A percentile compares a stretch with the other conserved stretches of the same genome.
These are phyloP conservation scores for Pyxicephalus adspersus DNA, from an alignment of 2,113 vertebrate species.

Conservation along the genomic window DNA sequence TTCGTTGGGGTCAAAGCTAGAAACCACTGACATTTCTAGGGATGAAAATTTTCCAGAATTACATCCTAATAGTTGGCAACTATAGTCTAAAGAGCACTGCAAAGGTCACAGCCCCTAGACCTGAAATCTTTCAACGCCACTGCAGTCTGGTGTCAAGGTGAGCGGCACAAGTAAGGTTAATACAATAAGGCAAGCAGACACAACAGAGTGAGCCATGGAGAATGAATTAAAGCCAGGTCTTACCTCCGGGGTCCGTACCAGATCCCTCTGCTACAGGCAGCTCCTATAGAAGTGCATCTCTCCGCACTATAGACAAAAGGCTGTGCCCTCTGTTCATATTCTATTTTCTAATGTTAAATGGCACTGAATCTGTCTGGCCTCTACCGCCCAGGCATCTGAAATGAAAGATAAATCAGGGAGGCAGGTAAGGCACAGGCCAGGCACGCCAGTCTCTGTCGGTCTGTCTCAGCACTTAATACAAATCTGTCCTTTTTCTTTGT, in stretches of 20 bases:
- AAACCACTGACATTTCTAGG: too few relatives aligned
- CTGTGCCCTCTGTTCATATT: constrained; percentile 38
- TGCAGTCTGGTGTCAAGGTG: constrained; percentile 38
- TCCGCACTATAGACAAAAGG: constrained; percentile 31
- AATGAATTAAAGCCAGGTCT: constrained; percentile 64
- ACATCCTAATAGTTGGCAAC: neutral
- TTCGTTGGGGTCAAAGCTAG: too few relatives aligned
- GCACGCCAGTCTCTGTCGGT: constrained; percentile 60
- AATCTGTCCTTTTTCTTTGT: constrained; percentile 59
- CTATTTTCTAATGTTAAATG: constrained; percentile 22
- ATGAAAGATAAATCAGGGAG: constrained; percentile 39
- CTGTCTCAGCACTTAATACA: constrained; percentile 72
- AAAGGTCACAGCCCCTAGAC: constrained; percentile 3
- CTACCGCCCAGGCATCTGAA: constrained; percentile 33
- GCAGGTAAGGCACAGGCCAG: constrained; percentile 43
- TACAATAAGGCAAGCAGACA: neutral
- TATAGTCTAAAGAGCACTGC: neutral
- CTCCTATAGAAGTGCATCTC: constrained; percentile 54
- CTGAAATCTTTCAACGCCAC: neutral
- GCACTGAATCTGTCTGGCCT: constrained; percentile 9
- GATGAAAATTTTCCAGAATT: too few relatives aligned
- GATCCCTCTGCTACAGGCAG: constrained; percentile 61
- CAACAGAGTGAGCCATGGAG: neutral
- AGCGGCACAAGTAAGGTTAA: constrained; percentile 49
- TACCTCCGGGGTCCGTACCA: constrained; percentile 68